These are phyloP conservation scores for Hycleus cichorii DNA, from an alignment of 1,140 invertebrate genomes.

Conservation along the genomic window DNA sequence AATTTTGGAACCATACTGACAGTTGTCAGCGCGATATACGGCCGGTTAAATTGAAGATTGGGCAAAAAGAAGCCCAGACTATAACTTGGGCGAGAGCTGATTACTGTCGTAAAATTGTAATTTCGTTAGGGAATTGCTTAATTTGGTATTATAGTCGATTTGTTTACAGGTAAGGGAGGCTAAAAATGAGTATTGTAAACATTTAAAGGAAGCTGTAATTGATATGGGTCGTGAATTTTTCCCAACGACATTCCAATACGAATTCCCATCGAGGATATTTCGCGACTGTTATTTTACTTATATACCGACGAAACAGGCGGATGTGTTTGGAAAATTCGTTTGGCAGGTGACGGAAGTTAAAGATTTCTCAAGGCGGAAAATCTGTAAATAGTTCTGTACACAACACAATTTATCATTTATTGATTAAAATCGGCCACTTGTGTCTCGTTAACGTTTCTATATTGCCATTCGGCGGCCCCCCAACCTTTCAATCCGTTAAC, in stretches of 20 bases:
- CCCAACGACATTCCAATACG: slow-evolving; percentile 27
- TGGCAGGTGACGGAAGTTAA: slow-evolving; percentile 1
- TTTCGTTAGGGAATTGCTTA: neutral
- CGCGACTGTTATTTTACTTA: slow-evolving; percentile 36
- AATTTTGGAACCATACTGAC: neutral
- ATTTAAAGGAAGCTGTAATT: slow-evolving; percentile 23
- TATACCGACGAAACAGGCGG: slow-evolving; percentile 31
- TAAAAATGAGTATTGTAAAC: slow-evolving; percentile 8
- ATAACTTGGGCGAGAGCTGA: slow-evolving; percentile 13
- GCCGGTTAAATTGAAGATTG: slow-evolving; percentile 2
- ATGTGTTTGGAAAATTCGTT: slow-evolving; percentile 10
- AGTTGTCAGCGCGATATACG: neutral
- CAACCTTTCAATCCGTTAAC: slow-evolving; percentile 58
- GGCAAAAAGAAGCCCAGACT: neutral
- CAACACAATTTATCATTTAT: no score
- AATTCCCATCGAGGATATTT: slow-evolving; percentile 31
- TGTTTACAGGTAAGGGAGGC: slow-evolving; percentile 1
- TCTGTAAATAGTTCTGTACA: no score
- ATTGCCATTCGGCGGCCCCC: slow-evolving; percentile 62
- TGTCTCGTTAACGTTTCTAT: slow-evolving; percentile 43
- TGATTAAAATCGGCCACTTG: slow-evolving; percentile 1
- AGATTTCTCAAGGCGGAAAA: neutral
- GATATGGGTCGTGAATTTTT: slow-evolving; percentile 32
- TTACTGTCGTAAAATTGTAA: slow-evolving; percentile 10
- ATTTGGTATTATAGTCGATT: no score